These are phyloP conservation scores for Carcharodon carcharias DNA, from an alignment of 2,797 vertebrate species.

Conservation along the genomic window DNA sequence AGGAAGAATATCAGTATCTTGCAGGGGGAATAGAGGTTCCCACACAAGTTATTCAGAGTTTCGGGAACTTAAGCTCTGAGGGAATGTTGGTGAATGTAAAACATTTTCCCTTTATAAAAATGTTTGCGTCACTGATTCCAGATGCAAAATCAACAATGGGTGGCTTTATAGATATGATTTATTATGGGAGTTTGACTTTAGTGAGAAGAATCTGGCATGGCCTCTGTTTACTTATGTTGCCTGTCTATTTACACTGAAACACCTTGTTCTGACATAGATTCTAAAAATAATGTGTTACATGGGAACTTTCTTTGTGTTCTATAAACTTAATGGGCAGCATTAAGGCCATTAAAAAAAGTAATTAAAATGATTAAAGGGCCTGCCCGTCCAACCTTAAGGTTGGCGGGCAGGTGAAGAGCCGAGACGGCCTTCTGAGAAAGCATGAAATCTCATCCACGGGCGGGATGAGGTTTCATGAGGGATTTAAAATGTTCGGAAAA, in stretches of 20 bases:
- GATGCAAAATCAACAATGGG: too few relatives aligned
- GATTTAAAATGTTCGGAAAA: too few relatives aligned
- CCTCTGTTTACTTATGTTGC: neutral
- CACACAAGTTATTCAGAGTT: neutral
- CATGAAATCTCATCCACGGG: too few relatives aligned
- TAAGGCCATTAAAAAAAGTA: too few relatives aligned
- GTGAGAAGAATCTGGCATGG: too few relatives aligned
- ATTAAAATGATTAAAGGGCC: too few relatives aligned
- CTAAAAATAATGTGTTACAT: neutral
- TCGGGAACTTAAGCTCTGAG: neutral
- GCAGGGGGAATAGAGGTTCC: neutral
- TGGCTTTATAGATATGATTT: neutral
- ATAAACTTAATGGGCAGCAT: neutral
- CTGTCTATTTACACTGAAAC: neutral
- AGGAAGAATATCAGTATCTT: neutral
- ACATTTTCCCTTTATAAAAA: too few relatives aligned
- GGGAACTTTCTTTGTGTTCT: neutral
- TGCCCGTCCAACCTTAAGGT: too few relatives aligned
- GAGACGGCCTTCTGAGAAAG: too few relatives aligned
- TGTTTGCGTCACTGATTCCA: too few relatives aligned
- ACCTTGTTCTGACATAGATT: neutral
- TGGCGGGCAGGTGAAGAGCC: too few relatives aligned
- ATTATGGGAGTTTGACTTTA: neutral
- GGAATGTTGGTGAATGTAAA: neutral
- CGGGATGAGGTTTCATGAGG: too few relatives aligned